Evolutionary conservation across 1,140 invertebrate genomes (phyloP).

Genomic region (Zaprionus kolodkinae): DNA sequence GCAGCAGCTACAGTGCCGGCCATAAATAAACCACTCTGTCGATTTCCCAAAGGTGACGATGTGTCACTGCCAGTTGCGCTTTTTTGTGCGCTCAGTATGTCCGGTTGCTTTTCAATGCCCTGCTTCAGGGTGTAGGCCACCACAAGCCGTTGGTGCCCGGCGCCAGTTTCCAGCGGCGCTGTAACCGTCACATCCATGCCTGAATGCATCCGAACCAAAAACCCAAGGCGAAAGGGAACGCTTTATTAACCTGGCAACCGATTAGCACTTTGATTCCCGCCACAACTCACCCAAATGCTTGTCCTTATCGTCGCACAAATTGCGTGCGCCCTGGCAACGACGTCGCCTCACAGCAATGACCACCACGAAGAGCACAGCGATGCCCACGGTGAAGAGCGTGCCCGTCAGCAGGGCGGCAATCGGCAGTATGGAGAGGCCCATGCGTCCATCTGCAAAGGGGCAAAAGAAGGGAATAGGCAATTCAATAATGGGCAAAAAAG

Average conservation of each 20-base stretch:
- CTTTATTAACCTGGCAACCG: conserved; percentile 2
- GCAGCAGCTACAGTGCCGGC: conserved; percentile 36
- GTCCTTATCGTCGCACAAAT: conserved; percentile 85
- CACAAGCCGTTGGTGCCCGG: conserved; percentile 86
- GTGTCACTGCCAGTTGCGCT: conserved; percentile 81
- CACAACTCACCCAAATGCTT: conserved; percentile 85
- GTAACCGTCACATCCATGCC: conserved; percentile 85
- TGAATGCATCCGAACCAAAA: conserved; percentile 34
- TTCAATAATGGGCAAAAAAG: neutral
- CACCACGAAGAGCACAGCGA: conserved; percentile 87
- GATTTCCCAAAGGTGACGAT: conserved; percentile 82
- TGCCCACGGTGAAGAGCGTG: conserved; percentile 87
- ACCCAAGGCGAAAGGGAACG: neutral
- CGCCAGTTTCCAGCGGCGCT: conserved; percentile 86
- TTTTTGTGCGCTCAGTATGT: conserved; percentile 85
- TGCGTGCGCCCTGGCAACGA: conserved; percentile 76
- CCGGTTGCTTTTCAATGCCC: conserved; percentile 84
- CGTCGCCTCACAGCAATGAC: conserved; percentile 85
- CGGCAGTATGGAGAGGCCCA: conserved; percentile 87
- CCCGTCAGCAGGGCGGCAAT: conserved; percentile 87
- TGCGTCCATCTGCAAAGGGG: conserved; percentile 86
- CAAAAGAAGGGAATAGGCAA: neutral
- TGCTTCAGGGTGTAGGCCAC: conserved; percentile 87
- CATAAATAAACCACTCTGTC: conserved; percentile 80
- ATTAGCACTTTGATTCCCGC: neutral